Conservation (phyloP, 2,888 invertebrate species). For the Nymphalis urticae region DNA sequence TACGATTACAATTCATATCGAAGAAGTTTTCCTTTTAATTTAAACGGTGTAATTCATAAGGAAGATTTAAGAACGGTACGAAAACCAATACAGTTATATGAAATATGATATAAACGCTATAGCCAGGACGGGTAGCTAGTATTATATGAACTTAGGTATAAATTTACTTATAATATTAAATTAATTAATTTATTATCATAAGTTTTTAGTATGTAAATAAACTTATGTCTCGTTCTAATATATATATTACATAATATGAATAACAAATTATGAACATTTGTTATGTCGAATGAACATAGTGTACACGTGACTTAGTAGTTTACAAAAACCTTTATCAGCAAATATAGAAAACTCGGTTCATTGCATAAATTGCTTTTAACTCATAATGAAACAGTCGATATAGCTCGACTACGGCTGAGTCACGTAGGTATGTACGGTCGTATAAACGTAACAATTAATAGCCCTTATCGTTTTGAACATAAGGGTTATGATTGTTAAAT, state of each 20-base stretch:
- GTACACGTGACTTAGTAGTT: slow-evolving; percentile 12
- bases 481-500: slow-evolving; percentile 23
- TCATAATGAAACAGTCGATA: slow-evolving; percentile 34
- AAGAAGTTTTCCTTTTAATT: no score
- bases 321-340: slow-evolving; percentile 24
- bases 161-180: no score
- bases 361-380: slow-evolving; percentile 36
- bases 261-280: neutral
- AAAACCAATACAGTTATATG: no score
- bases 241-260: neutral
- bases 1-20: no score
- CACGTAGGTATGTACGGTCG: slow-evolving; percentile 30
- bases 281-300: neutral
- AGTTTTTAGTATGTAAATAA: neutral
- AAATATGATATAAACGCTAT: no score
- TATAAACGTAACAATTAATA: slow-evolving; percentile 5
- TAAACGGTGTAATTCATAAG: no score
- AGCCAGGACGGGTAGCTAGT: no score
- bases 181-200: no score
- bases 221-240: neutral
- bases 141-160: no score
- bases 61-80: no score
- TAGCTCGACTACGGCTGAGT: slow-evolving; percentile 30
- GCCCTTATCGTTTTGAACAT: slow-evolving; percentile 16
- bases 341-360: slow-evolving; percentile 35